Evolutionary conservation across 1,140 invertebrate genomes (phyloP), one percentile per base, ranked within the genome.

Genomic region (Pseudachorutes palmiensis): DNA sequence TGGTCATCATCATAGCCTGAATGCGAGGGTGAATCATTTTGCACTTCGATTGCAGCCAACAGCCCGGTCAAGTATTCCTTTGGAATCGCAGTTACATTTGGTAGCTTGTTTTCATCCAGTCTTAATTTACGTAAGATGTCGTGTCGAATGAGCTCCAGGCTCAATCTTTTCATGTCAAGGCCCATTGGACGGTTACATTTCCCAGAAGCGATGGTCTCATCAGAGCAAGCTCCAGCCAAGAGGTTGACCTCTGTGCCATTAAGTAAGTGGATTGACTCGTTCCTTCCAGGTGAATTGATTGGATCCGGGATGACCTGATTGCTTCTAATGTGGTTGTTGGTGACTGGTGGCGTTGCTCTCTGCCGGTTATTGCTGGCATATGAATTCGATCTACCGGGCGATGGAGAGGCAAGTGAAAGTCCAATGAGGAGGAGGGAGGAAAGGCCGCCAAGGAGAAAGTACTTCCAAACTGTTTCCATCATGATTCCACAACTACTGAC

Each of bases 1-100:
- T 74, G 68, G 16, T 74, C 72, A 31, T 74, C 72, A 49, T 74
- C 72, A 36, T 69, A 67, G 14, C 71, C 67, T 29, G 67, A 67
- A 22, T 61, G 24, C 0, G 72, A n/a, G n/a, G n/a, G 72, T 2
- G 68, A 68, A 31, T 74, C 72, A 31, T 68, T 60, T 55, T 71
- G 72, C 66, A 71, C 68, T 22, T 73, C 65, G 51, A 55, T 55
- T 16, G 5, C 24, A 5, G 12, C 24, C 26, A 67, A 41, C 28
- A 74, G 64, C 48, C 69, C 68, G 32, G 29, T 51, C 57, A 74
- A 62, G 61, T 74, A 74, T 24, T 36, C 41, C 5, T 57, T 61
- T 60, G 72, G 70, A 55, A 74, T 70, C 28, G 64, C 67, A 9
- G 62, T 70, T 1, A 70, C 62, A 48, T 74, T 74, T 12, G 72